Base-by-base conservation (phyloP, 2,797 vertebrate species). In the Smutsia temminckii region DNA sequence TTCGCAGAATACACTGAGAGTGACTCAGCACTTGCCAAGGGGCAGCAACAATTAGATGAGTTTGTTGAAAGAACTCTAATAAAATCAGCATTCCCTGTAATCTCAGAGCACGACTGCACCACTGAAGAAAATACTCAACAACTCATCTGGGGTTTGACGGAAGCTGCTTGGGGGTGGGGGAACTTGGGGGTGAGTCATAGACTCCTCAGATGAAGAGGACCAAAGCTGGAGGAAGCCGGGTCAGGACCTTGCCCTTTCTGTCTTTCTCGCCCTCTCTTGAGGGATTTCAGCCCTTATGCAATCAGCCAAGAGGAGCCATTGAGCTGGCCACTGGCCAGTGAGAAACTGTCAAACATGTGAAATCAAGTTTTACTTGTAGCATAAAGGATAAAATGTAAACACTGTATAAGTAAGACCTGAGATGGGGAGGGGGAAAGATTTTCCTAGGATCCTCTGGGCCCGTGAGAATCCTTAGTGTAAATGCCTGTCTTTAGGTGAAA, bases 1-100 rank as follows among this genome's bases (percentile, higher is more conserved):
- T 89, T 71, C 16, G 2, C 46, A n/a, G 92, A 87, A 74, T 40
- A 40, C 34, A 57, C 14, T 88, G 16, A 25, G 42, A 32, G 21
- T 93, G 95, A 95, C 88, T 95, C 66, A 91, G 83, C 69, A 7
- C 51, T 93, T 29, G 17, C 66, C 77, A n/a, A 81, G 29, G 12
- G 78, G 68, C 78, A 90, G 59, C 85, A 68, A 77, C 53, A 46
- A 85, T 89, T 77, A 93, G 91, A 92, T 59, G 74, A 69, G 46
- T 84, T 75, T 92, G 93, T 80, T 94, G 90, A 95, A 96, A 97
- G 93, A 93, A 84, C 51, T 14, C 74, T 68, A 95, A 96, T 92
- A 78, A 93, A 94, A 89, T 72, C 42, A 59, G 59, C 64, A 46
- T 57, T 93, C 90, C 55, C 79, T 75, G 53, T 89, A 23, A 91